Evolutionary conservation across 2,797 vertebrate genomes (phyloP).

Genomic region (Tinamus major): DNA sequence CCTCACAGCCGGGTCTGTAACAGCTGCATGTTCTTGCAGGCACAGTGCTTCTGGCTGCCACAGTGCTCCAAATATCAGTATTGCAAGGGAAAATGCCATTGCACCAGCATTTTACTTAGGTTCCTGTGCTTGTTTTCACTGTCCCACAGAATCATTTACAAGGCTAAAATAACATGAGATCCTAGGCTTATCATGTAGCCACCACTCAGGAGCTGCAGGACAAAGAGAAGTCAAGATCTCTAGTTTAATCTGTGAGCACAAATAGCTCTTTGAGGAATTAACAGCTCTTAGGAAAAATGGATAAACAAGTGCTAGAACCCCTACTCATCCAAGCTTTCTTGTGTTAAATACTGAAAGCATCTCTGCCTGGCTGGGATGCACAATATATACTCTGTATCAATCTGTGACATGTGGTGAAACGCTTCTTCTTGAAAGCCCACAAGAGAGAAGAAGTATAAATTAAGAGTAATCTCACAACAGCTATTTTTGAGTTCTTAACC

Average conservation of each 20-base stretch:
- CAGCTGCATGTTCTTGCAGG: fast-evolving
- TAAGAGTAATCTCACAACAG: slow-evolving; percentile 65
- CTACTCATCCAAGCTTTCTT: slow-evolving; percentile 18
- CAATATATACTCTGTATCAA: slow-evolving; percentile 13
- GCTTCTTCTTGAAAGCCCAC: slow-evolving; percentile 58
- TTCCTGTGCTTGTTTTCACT: neutral
- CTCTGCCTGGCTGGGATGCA: neutral
- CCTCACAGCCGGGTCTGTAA: neutral
- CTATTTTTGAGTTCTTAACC: slow-evolving; percentile 66
- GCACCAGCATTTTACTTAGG: neutral
- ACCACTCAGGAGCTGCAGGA: neutral
- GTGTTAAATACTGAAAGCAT: slow-evolving; percentile 21
- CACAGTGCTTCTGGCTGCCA: neutral
- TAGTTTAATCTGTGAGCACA: slow-evolving; percentile 5
- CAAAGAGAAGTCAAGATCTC: slow-evolving; percentile 2
- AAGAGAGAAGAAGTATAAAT: slow-evolving; percentile 65
- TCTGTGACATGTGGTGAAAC: slow-evolving; percentile 49
- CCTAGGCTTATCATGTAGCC: neutral
- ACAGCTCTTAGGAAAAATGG: neutral
- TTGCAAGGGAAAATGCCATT: neutral
- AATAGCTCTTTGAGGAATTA: slow-evolving; percentile 27
- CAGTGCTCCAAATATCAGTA: neutral
- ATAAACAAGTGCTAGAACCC: slow-evolving; percentile 24
- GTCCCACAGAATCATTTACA: neutral
- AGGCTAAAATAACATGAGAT: slow-evolving; percentile 24